Base-by-base conservation (phyloP, 2,113 vertebrate species). In the Aphelocoma coerulescens region DNA sequence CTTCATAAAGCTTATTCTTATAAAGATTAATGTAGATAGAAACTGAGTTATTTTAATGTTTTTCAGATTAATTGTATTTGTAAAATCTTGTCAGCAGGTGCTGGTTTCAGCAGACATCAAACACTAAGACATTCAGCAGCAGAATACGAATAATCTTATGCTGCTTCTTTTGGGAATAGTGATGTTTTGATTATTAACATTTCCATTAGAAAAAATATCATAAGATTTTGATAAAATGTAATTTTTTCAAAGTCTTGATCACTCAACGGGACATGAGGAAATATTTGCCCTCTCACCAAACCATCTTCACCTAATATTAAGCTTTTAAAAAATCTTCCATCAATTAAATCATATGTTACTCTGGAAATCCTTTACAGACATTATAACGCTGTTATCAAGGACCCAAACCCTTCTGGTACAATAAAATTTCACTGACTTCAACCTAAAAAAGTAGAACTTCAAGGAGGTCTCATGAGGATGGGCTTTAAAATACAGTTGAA, bases 31-130 rank as follows among this genome's bases (percentile, higher is more conserved):
- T 28, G 49, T 89, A 77, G 58, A 32, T 80, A 90, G 84, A 71
- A 73, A 91, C 20, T n/a, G 52, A 79, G 71, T 94, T 96, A 85
- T 80, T 92, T 91, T 81, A 69, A 62, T 72, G 59, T 76, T 93
- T 91, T 95, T 33, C 37, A 61, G 73, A 69, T 48, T 62, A 94
- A 93, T 30, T 44, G 11, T 78, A 74, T 93, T 92, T 88, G 74
- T 77, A 91, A 91, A 88, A 89, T 61, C 11, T 6, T 85, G 41
- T 85, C n/a, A 86, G 66, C 81, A 75, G 46, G 13, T 61, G 27
- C 49, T 85, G 21, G 28, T 85, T 94, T 26, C n/a, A 68, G 37
- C 11, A 11, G 39, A 55, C 33, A 95, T 87, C 14, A 91, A 49
- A 89, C 74, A 57, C 28, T 11, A 80, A 74, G 80, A 22, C 1